Base-by-base conservation (phyloP, 2,888 invertebrate species). In the Tryphoninae sp. region DNA sequence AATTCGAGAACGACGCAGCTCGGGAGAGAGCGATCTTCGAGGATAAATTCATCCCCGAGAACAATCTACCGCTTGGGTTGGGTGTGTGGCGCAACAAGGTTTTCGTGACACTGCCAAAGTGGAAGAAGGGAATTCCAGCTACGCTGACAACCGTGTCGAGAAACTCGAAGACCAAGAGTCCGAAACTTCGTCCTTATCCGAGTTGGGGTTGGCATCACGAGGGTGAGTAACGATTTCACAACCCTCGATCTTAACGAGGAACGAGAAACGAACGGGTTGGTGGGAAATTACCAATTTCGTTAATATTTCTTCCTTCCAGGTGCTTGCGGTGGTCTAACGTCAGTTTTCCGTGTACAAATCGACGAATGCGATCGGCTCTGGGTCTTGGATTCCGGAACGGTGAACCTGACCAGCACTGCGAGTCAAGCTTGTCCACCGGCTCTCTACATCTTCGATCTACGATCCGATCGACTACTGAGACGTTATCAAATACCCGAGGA, bases 301-400 rank as follows among this genome's bases (percentile, higher is more conserved):
- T 6, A 0, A 33, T 6, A 33, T 33, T 6, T 61, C 58, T 62
- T 59, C 55, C 68, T 86, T 89, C 61, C 85, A 93, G 93, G 89
- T 61, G 93, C 94, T 77, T 97, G 97, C 87, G 93, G 94, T 1
- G 95, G 95, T 51, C 90, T 97, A 51, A 95, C 95, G 0, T 97
- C 96, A 1, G 96, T 96, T 0, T 97, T 96, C 88, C 93, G 97
- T 26, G 93, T 96, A 62, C 94, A 94, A 86, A 94, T 95, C 0
- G 97, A 97, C 90, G 92, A 94, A 0, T 97, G 97, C 85, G 95
- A 95, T 65, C 94, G 96, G 53, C 92, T 97, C 3, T 97, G 97
- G 97, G 94, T 96, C 0, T 92, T 97, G 79, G 97, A 97, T 91
- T 96, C 96, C 0, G 97, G 97, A 0, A 95, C 96, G 88, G 94